Evolutionary conservation across 2,797 vertebrate genomes (phyloP), one percentile per base, ranked within the genome.

Genomic region (Knipowitschia caucasica): DNA sequence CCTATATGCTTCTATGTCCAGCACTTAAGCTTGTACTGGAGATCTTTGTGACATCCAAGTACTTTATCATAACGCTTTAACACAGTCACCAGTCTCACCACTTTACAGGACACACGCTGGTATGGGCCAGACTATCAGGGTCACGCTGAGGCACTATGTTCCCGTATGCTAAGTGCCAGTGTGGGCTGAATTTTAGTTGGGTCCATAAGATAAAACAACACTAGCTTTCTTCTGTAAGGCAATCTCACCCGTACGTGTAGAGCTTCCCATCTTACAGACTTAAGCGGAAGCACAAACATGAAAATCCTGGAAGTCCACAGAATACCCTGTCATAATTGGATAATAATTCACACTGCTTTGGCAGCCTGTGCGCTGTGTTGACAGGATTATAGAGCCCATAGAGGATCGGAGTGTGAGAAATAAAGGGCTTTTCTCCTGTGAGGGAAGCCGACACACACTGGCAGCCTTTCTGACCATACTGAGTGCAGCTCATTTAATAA

Each of bases 131-230:
- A 62, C 69, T 59, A 40, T 69, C 59, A 55, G 67, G 78, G 59
- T 77, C 68, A 63, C 0, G 47, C 56, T 67, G 53, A 69, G 73
- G 71, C 71, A 46, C 39, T 14, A 54, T 68, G 64, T 52, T 75
- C 64, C 59, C 78, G 69, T 64, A 61, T 75, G 75, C 76, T 82
- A 81, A 85, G 83, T 82, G 78, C 72, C 77, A 76, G 69, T 73
- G 73, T 77, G 76, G 73, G 77, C 62, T 78, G 69, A 71, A 77
- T 76, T 67, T 73, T 59, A 73, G 71, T 81, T 73, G 70, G 71
- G 73, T 82, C 80, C 80, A 74, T 76, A 76, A 75, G 78, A 83
- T 83, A 82, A 82, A 79, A 86, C 78, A 78, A 77, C 75, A 80
- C 59, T 12, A 49, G 46, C 46, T 64, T 56, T 58, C 69, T 82